Evolutionary conservation across 2,888 invertebrate genomes (phyloP), one percentile per base, ranked within the genome.

Genomic region (Allacma fusca): DNA sequence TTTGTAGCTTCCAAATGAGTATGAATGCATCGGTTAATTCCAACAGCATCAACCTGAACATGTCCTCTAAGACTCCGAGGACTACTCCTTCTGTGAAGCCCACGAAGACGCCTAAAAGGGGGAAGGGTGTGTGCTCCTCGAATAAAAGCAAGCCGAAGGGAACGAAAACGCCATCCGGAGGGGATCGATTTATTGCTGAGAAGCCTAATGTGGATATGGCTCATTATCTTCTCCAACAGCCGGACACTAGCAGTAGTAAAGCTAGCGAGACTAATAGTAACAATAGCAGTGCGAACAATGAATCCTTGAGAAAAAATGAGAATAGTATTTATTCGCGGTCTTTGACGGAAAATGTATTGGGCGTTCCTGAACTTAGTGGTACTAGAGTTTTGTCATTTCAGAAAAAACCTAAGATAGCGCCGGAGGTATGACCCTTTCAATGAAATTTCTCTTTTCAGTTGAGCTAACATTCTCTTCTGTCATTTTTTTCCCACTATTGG

Each of bases 161-260:
- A 5, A 69, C 79, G 44, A 75, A 72, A 62, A 59, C 75, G 0
- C 80, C 65, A 9, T 79, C 82, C 0, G 80, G 81, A 23, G 81
- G 79, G 0, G 84, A 84, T 76, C 40, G 84, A 68, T 84, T 84
- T 76, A 82, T 84, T n/a, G 78, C 84, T 5, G 84, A 82, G 69
- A 70, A 83, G 24, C 81, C 80, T 29, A 84, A 83, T 79, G 81
- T 82, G 67, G 84, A 84, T 73, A 82, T 84, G 83, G 82, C 84
- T 19, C 79, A 81, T 50, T 84, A 84, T 74, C 78, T 84, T 4
- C 79, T 84, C 23, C 78, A 80, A 68, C 64, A 74, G 26, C 70
- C 26, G 24, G 67, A 23, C 12, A 67, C 28, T 1, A 67, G 68
- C 29, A 24, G 43, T 16, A 50, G 50, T 50, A 73, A 73, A 62